Evolutionary conservation across 2,888 invertebrate genomes (phyloP), one percentile per base, ranked within the genome.

Genomic region (Pilophorus perplexus): DNA sequence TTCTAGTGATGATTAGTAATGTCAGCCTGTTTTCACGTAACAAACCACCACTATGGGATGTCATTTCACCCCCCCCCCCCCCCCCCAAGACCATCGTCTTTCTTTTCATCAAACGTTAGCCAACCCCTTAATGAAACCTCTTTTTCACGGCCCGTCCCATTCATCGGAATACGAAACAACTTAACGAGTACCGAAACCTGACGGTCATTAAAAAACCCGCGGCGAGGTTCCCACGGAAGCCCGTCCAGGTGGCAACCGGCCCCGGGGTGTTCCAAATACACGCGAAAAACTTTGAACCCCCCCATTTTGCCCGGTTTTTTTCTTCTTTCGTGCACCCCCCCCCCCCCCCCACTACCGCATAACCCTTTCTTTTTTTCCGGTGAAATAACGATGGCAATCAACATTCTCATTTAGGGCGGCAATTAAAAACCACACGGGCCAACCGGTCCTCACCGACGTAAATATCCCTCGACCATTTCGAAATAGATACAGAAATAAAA

Each of bases 341-440:
- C 52, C 18, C 52, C 27, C 28, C 18, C 28, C 52, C 14, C 27
- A 18, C 12, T 52, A 28, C 28, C 27, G 3, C 44, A 16, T 8
- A n/a, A 25, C n/a, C 28, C 28, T 23, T 25, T 28, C n/a, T n/a
- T n/a, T 8, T 8, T 25, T 28, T 28, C 28, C 1, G n/a, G 27
- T 16, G 28, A 23, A 52, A 52, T 52, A 52, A 52, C 52, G 52
- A 28, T 52, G 52, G 52, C 52, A 52, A 52, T 52, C 52, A 52
- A 52, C 52, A 52, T 52, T 52, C 52, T 52, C 52, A 52, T 52
- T 52, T 25, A 28, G 52, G 52, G 16, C 28, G 52, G 52, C 52
- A 52, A 52, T 52, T 52, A 52, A 52, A 52, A 52, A 52, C 52
- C 52, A 18, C 52, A 28, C 52, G 27, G 16, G 16, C 25, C 52